Evolutionary conservation across 64 coral and sea anemone species (phyloP).

Genomic region (Stichodactyla mertensii): DNA sequence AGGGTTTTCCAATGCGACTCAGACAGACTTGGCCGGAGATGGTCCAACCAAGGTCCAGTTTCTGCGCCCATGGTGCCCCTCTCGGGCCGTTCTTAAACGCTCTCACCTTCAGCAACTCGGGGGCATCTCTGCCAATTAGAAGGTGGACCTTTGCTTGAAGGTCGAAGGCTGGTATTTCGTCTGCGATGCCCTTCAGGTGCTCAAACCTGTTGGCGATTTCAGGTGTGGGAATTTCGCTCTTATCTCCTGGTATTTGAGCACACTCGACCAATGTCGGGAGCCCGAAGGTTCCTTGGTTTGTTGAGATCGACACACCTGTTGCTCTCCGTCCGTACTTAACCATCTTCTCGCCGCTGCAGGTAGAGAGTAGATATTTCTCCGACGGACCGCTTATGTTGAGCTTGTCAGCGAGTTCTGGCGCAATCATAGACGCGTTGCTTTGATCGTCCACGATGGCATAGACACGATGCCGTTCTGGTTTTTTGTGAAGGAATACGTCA

Average conservation of each 20-base stretch:
- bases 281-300: neutral
- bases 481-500: neutral
- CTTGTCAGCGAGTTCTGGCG: neutral
- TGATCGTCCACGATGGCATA: slow-evolving; percentile 4
- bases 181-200: neutral
- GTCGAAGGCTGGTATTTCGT: slow-evolving; percentile 16
- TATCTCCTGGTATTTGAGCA: neutral
- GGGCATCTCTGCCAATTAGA: slow-evolving; percentile 16
- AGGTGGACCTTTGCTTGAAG: neutral
- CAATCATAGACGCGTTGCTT: neutral
- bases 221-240: slow-evolving; percentile 2
- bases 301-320: neutral
- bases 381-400: neutral
- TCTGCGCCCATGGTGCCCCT: slow-evolving; percentile 19
- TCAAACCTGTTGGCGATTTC: neutral
- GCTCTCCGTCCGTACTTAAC: neutral
- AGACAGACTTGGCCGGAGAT: slow-evolving; percentile 18
- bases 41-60: slow-evolving; percentile 15
- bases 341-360: neutral
- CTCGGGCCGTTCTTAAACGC: slow-evolving; percentile 29
- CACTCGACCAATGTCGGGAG: slow-evolving; percentile 29
- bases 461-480: neutral
- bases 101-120: slow-evolving; percentile 24
- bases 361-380: neutral
- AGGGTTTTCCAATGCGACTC: neutral